Percentiles rank a stretch among this genome's conserved stretches.
phyloP scores from a whole-genome alignment of 2,797 vertebrate species.

The Synanceia verrucosa region DNA sequence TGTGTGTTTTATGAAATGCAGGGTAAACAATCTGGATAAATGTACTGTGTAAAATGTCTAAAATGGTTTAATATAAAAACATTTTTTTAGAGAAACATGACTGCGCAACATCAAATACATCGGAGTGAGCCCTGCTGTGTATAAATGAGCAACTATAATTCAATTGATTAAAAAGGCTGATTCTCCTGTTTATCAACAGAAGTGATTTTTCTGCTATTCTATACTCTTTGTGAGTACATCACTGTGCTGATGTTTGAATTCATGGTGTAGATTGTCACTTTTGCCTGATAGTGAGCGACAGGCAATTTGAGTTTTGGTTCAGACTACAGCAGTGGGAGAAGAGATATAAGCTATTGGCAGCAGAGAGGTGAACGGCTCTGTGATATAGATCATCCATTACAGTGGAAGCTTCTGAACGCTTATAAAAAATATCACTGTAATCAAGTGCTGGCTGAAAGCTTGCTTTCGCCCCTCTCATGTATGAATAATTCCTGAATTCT shows the following conservation, averaged over 20 bases:
- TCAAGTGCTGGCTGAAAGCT: conserved; percentile 41
- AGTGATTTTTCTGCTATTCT: conserved; percentile 29
- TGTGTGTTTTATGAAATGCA: conserved; percentile 2
- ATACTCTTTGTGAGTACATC: neutral
- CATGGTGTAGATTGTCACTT: conserved; percentile 48
- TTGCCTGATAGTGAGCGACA: conserved; percentile 49
- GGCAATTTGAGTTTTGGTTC: conserved; percentile 53
- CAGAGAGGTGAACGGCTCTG: conserved; percentile 35
- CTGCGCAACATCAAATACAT: conserved; percentile 8
- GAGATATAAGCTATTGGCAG: conserved; percentile 55
- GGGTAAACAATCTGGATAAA: neutral
- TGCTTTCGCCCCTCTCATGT: conserved; percentile 33
- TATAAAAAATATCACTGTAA: conserved; percentile 41
- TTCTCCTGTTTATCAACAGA: conserved; percentile 24
- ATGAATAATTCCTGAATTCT: conserved; percentile 40
- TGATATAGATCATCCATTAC: conserved; percentile 58
- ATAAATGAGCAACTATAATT: conserved; percentile 7
- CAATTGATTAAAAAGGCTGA: conserved; percentile 27
- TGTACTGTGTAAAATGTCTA: neutral
- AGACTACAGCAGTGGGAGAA: conserved; percentile 33
- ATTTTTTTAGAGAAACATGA: neutral
- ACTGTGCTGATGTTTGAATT: conserved; percentile 25
- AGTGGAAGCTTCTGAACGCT: conserved; percentile 43
- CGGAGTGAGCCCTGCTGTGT: neutral
- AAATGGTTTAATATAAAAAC: neutral